Percentiles rank a stretch among this genome's conserved stretches.
Conservation (phyloP, 2,888 invertebrate species). For the Synanthedon vespiformis region DNA sequence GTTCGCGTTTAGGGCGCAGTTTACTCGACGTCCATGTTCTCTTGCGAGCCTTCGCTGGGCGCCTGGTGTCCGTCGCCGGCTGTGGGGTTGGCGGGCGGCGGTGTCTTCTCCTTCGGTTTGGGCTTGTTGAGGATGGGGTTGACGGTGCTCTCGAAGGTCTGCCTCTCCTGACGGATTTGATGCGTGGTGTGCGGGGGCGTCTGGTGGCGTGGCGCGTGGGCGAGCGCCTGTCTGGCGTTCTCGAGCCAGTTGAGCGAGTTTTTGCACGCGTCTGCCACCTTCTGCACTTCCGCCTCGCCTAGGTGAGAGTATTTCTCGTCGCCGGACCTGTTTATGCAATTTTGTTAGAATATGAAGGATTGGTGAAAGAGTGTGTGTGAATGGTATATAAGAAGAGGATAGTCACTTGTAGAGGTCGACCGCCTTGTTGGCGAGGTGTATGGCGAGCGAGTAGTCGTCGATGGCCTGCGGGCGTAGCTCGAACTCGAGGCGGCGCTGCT, state of each 20-base stretch:
- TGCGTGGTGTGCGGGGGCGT: constrained; percentile 82
- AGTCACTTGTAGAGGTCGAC: constrained; percentile 76
- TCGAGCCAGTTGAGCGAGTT: constrained; percentile 88
- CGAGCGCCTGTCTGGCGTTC: constrained; percentile 75
- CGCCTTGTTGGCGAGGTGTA: constrained; percentile 86
- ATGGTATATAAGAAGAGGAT: background rate
- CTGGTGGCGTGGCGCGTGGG: constrained; percentile 74
- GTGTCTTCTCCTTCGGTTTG: constrained; percentile 81
- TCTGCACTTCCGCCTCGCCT: constrained; percentile 83
- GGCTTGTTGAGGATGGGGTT: constrained; percentile 89
- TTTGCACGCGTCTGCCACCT: constrained; percentile 76
- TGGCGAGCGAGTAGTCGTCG: constrained; percentile 81
- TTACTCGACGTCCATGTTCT: constrained; percentile 63
- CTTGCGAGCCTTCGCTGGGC: constrained; percentile 23
- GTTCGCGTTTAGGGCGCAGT: too few relatives aligned
- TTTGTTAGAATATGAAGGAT: background rate
- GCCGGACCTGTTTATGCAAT: constrained; percentile 53
- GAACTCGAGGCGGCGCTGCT: constrained; percentile 83
- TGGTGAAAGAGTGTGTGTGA: background rate
- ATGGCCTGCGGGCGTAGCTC: constrained; percentile 83
- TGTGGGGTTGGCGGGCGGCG: constrained; percentile 40
- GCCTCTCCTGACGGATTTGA: constrained; percentile 83
- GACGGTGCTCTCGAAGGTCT: constrained; percentile 72
- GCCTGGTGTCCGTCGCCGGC: constrained; percentile 34
- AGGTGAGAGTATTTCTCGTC: constrained; percentile 85